Conservation (phyloP, 2,113 vertebrate genomes). For the Nothobranchius furzeri region DNA sequence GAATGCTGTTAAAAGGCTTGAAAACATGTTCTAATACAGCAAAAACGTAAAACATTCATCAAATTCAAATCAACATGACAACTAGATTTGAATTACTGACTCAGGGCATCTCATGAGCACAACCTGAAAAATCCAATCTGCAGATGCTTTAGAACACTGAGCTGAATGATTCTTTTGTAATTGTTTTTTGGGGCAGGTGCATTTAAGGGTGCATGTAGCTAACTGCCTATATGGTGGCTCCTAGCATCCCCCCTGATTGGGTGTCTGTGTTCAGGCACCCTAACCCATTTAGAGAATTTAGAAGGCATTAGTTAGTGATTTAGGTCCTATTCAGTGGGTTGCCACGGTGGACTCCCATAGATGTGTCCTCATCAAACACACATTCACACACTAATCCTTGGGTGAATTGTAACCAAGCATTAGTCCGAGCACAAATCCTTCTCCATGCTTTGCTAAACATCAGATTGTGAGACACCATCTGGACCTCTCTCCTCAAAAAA, state of each 20-base stretch:
- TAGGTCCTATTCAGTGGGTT: conserved; percentile 87
- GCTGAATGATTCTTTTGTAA: too few relatives aligned
- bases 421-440: conserved; percentile 76
- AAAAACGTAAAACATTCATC: too few relatives aligned
- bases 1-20: too few relatives aligned
- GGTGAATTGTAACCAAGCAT: conserved; percentile 79
- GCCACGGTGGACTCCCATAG: conserved; percentile 77
- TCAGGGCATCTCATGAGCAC: not conserved
- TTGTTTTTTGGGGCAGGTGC: not conserved
- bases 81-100: not conserved
- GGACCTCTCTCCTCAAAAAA: conserved; percentile 61
- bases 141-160: too few relatives aligned
- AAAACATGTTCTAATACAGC: too few relatives aligned
- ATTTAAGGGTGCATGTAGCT: conserved; percentile 8
- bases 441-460: conserved; percentile 74
- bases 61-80: too few relatives aligned
- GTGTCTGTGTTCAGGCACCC: conserved; percentile 78
- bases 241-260: conserved; percentile 30
- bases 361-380: conserved; percentile 32
- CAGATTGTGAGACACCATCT: conserved; percentile 83
- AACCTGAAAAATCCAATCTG: not conserved
- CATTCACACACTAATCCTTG: conserved; percentile 77
- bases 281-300: conserved; percentile 86
- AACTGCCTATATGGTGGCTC: conserved; percentile 7
- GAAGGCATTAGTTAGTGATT: conserved; percentile 90